phyloP scores from a whole-genome alignment of 53 echinoderm and acorn worm genomes.

The Echinarachnius parma region DNA sequence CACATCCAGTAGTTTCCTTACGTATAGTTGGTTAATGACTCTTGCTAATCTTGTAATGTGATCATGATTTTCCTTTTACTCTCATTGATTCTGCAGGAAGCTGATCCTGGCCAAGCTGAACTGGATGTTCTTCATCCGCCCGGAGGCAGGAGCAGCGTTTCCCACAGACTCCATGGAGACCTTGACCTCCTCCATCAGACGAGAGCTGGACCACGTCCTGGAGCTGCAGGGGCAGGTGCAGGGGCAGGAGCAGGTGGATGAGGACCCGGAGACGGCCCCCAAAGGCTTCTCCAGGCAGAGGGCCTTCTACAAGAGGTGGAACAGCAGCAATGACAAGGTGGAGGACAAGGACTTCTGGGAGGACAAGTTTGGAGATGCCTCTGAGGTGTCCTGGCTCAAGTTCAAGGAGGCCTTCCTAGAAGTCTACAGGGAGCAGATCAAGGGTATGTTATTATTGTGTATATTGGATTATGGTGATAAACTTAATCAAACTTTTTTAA shows the following conservation, averaged over 20 bases:
- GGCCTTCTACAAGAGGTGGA: slow-evolving; percentile 46
- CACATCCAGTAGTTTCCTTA: too few species aligned
- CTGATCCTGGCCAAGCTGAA: slow-evolving; percentile 83
- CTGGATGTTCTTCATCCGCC: slow-evolving; percentile 82
- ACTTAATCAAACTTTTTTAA: too few species aligned
- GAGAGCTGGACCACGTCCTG: neutral
- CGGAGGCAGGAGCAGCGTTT: slow-evolving; percentile 8
- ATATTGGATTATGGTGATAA: too few species aligned
- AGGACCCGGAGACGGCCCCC: slow-evolving; percentile 2
- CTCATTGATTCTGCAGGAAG: slow-evolving; percentile 44
- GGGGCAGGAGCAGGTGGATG: slow-evolving; percentile 26
- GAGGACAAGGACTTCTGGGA: slow-evolving; percentile 76
- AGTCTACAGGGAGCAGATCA: slow-evolving; percentile 61
- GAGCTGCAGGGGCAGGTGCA: neutral
- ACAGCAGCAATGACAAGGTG: slow-evolving; percentile 10
- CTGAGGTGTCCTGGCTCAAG: slow-evolving; percentile 68
- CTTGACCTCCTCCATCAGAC: slow-evolving; percentile 29
- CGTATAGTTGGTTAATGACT: too few species aligned
- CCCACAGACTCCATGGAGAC: slow-evolving; percentile 15
- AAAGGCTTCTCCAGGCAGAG: slow-evolving; percentile 12
- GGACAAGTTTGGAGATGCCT: slow-evolving; percentile 47
- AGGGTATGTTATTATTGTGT: slow-evolving; percentile 12
- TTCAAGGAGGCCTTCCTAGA: slow-evolving; percentile 70
- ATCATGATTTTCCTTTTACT: neutral
- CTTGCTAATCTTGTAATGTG: too few species aligned